Evolutionary conservation across 1,140 invertebrate species (phyloP), one percentile per base, ranked within the genome.

Genomic region (Brachionus sp.): DNA sequence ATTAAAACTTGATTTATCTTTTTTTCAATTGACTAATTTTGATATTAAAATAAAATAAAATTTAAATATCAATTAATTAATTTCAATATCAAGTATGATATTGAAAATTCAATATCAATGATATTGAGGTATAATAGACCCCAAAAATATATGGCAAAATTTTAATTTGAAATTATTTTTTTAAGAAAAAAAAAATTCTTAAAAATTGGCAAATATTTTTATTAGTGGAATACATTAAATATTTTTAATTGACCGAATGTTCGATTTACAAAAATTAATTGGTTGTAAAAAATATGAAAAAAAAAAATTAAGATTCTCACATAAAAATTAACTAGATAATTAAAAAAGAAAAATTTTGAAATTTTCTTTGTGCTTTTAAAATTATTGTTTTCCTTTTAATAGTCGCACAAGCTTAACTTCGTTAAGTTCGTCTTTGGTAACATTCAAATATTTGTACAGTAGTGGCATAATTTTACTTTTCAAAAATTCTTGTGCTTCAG

Each of bases 401-500:
- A 75, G 44, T 19, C 70, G 37, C n/a, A 75, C 70, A 6, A 75
- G 23, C 44, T 75, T 75, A 10, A 75, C 70, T 75, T 75, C 70
- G 44, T 75, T 75, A 4, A 75, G 44, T 39, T 75, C 70, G 44
- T 75, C 39, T 75, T 33, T 42, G 16, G 70, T 75, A 5, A 75
- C 70, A 75, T 75, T 75, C 70, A 75, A 75, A 39, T 75, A 75
- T 75, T 75, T 75, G 25, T 46, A 75, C 23, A 75, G 46, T 0
- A 75, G 44, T 75, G 70, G 70, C 42, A 75, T 25, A 10, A 75
- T 75, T 75, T 75, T 75, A 9, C 39, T 25, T 33, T 46, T 75
- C 25, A 75, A 75, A 75, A 75, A 75, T 39, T 75, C 19, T 75
- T 75, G 70, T 25, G 70, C 70, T 25, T 75, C 70, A 75, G 70